These are phyloP conservation scores for Chiloscyllium punctatum DNA, from an alignment of 2,797 vertebrate species.

Conservation along the genomic window DNA sequence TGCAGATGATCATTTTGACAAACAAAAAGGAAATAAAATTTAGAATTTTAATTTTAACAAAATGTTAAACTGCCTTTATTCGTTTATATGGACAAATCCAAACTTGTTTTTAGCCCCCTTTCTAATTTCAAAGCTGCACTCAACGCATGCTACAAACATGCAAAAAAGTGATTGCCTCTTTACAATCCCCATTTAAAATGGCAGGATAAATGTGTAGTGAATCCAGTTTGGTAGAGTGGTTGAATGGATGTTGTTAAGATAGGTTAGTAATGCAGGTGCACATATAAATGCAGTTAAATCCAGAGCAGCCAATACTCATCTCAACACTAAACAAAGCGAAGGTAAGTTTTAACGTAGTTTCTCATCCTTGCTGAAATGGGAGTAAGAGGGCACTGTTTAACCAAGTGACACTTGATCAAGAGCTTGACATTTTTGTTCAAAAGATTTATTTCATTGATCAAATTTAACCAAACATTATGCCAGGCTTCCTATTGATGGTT, in stretches of 20 bases:
- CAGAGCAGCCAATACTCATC: conserved; percentile 13
- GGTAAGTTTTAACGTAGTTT: neutral
- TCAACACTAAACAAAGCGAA: neutral
- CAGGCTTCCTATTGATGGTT: neutral
- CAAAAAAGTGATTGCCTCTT: conserved; percentile 59
- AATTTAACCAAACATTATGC: neutral
- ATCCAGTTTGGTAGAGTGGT: neutral
- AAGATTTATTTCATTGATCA: too few relatives aligned
- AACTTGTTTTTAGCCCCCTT: conserved; percentile 42
- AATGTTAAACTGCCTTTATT: neutral
- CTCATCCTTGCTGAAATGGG: conserved; percentile 8
- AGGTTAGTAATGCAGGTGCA: conserved; percentile 31
- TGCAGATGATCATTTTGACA: conserved; percentile 1
- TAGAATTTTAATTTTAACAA: neutral
- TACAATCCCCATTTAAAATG: conserved; percentile 42
- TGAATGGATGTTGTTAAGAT: conserved; percentile 20
- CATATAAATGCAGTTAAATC: conserved; percentile 13
- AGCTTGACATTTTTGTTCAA: neutral
- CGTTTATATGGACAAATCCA: conserved; percentile 45
- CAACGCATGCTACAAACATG: conserved; percentile 73
- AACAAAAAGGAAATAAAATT: conserved; percentile 46
- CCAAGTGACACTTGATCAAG: neutral
- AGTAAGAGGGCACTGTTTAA: neutral
- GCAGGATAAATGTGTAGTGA: neutral
- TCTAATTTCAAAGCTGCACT: conserved; percentile 54